Evolutionary conservation across 2,888 invertebrate genomes (phyloP), one percentile per base, ranked within the genome.

Genomic region (Melanargia galathea): DNA sequence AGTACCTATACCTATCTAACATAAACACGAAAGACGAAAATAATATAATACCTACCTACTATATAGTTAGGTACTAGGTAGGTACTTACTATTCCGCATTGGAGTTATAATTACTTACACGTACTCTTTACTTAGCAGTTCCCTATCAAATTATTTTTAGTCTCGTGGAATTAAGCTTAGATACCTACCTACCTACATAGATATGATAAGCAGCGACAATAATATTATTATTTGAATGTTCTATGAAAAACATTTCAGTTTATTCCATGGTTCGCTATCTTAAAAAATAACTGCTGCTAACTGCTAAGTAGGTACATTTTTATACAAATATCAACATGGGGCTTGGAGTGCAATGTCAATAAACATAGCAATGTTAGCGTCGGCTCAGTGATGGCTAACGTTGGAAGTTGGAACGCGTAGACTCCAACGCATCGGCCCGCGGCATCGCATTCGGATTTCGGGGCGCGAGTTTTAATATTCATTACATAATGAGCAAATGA

Each of bases 391-490:
- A n/a, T 73, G 73, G 7, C 30, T 30, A 5, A 6, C 6, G 30
- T 16, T n/a, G 7, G 10, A 30, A 16, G 30, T 16, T n/a, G 7
- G 10, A 30, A 16, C 16, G 49, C 6, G 43, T 24, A 11, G n/a
- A 48, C 13, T 75, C 73, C 76, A 78, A 73, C 66, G 69, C 73
- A 67, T 71, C 76, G 81, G 30, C 30, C 6, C 8, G 67, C n/a
- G n/a, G n/a, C 72, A 67, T 71, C 75, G 80, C 81, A 85, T 88
- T 87, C 80, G 82, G n/a, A n/a, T 84, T 88, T 87, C 80, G 30
- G 87, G 82, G 80, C 87, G 82, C 83, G 84, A 82, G 86, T 82
- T 86, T 87, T 86, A 87, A 84, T 86, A 86, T 82, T 88, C 87
- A 86, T 90, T 90, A 89, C 82, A 86, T 90, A 46, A 46, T 46